Base-by-base conservation (phyloP, 2,888 invertebrate species). In the Trilocha varians region DNA sequence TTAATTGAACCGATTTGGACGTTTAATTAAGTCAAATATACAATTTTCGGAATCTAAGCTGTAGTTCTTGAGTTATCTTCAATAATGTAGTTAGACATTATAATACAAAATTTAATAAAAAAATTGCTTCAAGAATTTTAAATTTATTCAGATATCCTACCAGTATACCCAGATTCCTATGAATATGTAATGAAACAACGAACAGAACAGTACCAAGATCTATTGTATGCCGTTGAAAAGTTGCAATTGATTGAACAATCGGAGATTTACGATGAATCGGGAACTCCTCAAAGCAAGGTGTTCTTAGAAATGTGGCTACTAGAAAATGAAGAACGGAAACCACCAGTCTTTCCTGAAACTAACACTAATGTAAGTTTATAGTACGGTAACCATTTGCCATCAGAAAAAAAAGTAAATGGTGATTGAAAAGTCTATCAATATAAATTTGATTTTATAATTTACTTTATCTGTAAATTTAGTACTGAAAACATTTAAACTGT, bases 231-330 rank as follows among this genome's bases (percentile, higher is more conserved):
- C 0, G 87, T 94, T 0, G 88, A 88, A 41, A 87, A 91, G 43
- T 88, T 95, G 70, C 88, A 89, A 47, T 83, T 91, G 40, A 84
- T 91, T 0, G 89, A 91, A 25, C 25, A 6, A 25, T 25, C 25
- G 4, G 25, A 25, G 11, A 25, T 25, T 9, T 1, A 5, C 11
- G 25, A 25, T 11, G 5, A 11, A 39, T 82, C 87, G 43, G 87
- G 86, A 14, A 91, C 91, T 0, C 88, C 91, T 0, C 89, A 91
- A 50, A 86, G 90, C 44, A 87, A 91, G 59, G 78, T 92, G n/a
- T 87, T 94, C 52, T 78, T 93, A 38, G 88, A 91, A 16, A 94
- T 96, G 93, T 96, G 93, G 91, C 75, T 94, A 14, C 64, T 97
- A 25, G 93, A 95, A 64, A 90, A 89, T 43, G 93, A 93, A 46